Conservation (phyloP, 92 coral and sea anemone genomes). For the Epizoanthus rinbou region DNA sequence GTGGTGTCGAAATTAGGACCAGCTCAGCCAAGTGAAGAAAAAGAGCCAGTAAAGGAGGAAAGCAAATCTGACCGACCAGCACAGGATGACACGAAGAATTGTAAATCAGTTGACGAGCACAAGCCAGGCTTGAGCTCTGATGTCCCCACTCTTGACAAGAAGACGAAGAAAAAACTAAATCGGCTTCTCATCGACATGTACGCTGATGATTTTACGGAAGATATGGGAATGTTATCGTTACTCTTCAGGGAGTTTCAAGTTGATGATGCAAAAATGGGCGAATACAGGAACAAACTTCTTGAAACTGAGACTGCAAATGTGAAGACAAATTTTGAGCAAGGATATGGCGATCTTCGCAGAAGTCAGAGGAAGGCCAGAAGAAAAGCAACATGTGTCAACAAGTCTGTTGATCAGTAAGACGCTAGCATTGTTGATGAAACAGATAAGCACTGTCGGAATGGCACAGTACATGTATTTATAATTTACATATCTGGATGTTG, state of each 20-base stretch:
- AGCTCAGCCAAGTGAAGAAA: not conserved
- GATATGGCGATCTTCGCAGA: not conserved
- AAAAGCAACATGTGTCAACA: not conserved
- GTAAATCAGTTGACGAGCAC: too few species aligned
- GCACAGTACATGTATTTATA: too few species aligned
- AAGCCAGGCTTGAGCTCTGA: not conserved
- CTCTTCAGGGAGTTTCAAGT: not conserved
- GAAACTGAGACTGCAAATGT: not conserved
- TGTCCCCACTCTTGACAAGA: not conserved
- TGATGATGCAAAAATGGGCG: not conserved
- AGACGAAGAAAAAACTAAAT: slow-evolving; percentile 1
- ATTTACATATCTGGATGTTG: too few species aligned
- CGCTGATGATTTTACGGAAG: not conserved
- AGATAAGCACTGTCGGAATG: not conserved
- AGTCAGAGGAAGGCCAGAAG: not conserved
- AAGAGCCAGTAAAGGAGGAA: not conserved
- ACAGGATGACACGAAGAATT: not conserved
- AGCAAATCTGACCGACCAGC: not conserved
- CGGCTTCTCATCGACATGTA: not conserved
- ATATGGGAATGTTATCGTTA: not conserved
- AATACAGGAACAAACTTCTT: not conserved
- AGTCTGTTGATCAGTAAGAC: not conserved
- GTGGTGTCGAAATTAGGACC: not conserved
- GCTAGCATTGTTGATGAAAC: not conserved
- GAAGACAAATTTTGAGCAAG: not conserved